These are phyloP conservation scores for Ferrisia virgata DNA, from an alignment of 2,888 invertebrate genomes.

Conservation along the genomic window DNA sequence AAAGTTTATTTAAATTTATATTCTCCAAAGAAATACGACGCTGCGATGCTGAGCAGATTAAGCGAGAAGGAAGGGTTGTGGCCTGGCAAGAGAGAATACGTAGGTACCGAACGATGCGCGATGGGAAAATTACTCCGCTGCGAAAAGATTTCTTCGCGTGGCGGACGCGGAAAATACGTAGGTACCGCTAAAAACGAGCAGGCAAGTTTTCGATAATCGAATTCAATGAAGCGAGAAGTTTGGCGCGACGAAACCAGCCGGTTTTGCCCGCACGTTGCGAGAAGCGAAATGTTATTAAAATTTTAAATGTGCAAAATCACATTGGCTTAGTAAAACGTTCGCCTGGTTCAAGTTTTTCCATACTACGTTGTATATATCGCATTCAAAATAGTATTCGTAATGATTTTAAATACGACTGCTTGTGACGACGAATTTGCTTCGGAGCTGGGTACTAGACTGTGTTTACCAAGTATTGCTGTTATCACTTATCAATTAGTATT, in stretches of 20 bases:
- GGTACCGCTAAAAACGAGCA: not conserved
- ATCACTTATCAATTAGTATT: too few species aligned
- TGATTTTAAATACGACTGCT: too few species aligned
- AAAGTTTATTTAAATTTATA: slow-evolving; percentile 31
- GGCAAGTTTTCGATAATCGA: slow-evolving; percentile 23
- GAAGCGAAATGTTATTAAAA: not conserved
- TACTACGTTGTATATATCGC: too few species aligned
- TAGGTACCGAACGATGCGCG: too few species aligned
- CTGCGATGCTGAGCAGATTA: not conserved
- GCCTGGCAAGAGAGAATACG: too few species aligned
- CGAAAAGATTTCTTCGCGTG: not conserved
- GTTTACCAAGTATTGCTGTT: too few species aligned
- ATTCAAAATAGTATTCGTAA: too few species aligned
- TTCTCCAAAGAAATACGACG: not conserved
- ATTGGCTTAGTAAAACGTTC: not conserved
- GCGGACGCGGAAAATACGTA: not conserved
- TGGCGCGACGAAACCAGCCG: not conserved
- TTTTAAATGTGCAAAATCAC: not conserved
- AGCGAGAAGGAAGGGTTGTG: not conserved
- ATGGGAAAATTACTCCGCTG: not conserved
- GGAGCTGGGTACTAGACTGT: too few species aligned
- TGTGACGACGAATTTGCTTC: too few species aligned
- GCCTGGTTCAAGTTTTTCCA: not conserved
- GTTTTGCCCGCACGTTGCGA: not conserved
- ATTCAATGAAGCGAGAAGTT: slow-evolving; percentile 11